Base-by-base conservation (phyloP, 2,797 vertebrate genomes). In the Sebastes diaconus region DNA sequence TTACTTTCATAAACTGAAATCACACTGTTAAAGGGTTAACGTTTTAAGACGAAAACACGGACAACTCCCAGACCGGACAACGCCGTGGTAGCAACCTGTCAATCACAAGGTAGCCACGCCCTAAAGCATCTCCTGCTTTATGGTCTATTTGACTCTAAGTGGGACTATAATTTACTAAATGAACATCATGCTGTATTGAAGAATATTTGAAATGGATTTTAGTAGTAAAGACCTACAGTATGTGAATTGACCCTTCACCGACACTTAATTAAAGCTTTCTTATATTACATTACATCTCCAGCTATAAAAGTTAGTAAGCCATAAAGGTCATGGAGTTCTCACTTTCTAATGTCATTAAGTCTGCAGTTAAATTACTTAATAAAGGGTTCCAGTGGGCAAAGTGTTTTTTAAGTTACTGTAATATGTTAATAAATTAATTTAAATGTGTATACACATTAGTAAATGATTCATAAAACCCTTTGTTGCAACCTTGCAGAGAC, bases 301-400 rank as follows among this genome's bases (percentile, higher is more conserved):
- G 46, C 59, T 61, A 66, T 10, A 52, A 42, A 55, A 46, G 46
- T 30, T 39, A 14, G 60, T 57, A 14, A 39, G 24, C 52, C 29
- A 36, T 61, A 63, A 77, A 74, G 32, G 60, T 74, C 69, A 74
- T 10, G 16, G 22, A 12, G 60, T 68, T 63, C 22, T 78, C 32
- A 25, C 50, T 75, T 58, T 27, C 6, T 58, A 25, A 58, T 54
- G 24, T 11, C 32, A 71, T 58, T 3, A 36, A 57, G 29, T 58
- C 42, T 64, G 50, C 52, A 20, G 16, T n/a, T 82, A 42, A 34
- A 72, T 72, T 10, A 61, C 46, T 58, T 34, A 4, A 65, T 50
- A 64, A 64, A 64, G 52, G 1, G 12, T 52, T 4, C 50, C 18
- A 50, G 18, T 50, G 18, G 7, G 18, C 18, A 50, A 20, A 50